Evolutionary conservation across 2,797 vertebrate species (phyloP), one percentile per base, ranked within the genome.

Genomic region (Enteromius mattozi): DNA sequence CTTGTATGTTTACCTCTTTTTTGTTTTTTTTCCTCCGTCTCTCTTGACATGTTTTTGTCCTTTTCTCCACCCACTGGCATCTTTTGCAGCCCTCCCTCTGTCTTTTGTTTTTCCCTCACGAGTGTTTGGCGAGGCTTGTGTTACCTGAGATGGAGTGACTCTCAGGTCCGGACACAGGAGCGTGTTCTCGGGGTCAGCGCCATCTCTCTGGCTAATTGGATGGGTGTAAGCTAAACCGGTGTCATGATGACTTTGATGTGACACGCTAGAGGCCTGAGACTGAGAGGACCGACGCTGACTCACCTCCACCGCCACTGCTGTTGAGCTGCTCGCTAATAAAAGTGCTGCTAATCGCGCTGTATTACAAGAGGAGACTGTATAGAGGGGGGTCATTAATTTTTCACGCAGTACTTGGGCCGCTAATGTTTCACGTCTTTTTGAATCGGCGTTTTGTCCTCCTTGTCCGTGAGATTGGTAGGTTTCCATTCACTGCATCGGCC

Each of bases 141-240:
- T 97, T 97, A 95, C 96, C 90, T 89, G 93, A 93, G 95, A 97
- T 97, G 96, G 93, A 95, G 96, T 97, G 96, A 95, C 95, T 92
- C 91, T 92, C 90, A 88, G 93, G 92, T 89, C 93, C 86, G 88
- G 92, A 96, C 88, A 94, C 91, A 94, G 92, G 84, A 88, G 82
- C 56, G 49, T 95, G 95, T 97, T 96, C 92, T 91, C 94, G 93
- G 94, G 94, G 93, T 93, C 93, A 91, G 94, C 93, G 93, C 96
- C 96, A 96, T 96, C 96, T 96, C 94, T 91, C 83, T n/a, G 89
- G 94, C 95, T 98, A 98, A 98, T 97, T 98, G 96, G 97, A 97
- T 97, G 96, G 95, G 96, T 96, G 97, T 97, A 98, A 97, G 95
- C 95, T 93, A 94, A 97, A 94, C 96, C 96, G 96, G 95, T 93